Percentiles rank a stretch among this genome's conserved stretches.
phyloP scores from a whole-genome alignment of 2,888 invertebrate species.

The Tenodera sinensis region DNA sequence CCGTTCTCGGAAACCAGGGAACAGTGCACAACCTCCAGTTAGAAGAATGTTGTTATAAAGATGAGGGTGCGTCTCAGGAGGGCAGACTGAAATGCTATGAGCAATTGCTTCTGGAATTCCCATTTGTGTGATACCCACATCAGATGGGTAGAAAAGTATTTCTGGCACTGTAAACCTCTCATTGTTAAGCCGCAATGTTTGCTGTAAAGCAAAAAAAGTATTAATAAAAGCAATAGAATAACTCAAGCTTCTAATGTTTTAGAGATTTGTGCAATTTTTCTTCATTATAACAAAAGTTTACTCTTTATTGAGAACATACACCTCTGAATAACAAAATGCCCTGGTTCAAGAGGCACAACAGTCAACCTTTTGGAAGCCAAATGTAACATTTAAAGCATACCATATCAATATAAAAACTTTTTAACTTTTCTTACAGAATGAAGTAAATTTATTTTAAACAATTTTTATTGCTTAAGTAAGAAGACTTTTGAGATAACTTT shows the following conservation, averaged over 20 bases:
- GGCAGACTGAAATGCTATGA: conserved; percentile 69
- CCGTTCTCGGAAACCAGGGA: conserved; percentile 80
- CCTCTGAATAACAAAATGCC: no score
- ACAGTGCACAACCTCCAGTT: conserved; percentile 74
- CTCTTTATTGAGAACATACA: not conserved
- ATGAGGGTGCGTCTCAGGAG: conserved; percentile 69
- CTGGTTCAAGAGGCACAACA: no score
- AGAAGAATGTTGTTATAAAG: conserved; percentile 80
- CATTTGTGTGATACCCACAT: conserved; percentile 88
- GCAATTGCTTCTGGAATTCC: conserved; percentile 89
- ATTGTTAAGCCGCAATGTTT: conserved; percentile 83
- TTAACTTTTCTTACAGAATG: no score
- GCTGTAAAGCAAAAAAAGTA: conserved; percentile 47
- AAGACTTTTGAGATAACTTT: no score
- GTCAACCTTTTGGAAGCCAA: no score
- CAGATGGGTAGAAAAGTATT: conserved; percentile 88
- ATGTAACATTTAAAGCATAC: no score
- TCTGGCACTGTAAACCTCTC: conserved; percentile 95
- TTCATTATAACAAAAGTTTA: not conserved
- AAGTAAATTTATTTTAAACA: no score
- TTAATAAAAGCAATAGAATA: not conserved
- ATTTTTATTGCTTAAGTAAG: no score
- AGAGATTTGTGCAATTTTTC: not conserved
- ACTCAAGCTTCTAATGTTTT: not conserved
- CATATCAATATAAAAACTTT: no score